Evolutionary conservation across 30 jellyfish, hydroid and myxozoan species (phyloP), one percentile per base, ranked within the genome.

Genomic region (Sanderia malayensis): DNA sequence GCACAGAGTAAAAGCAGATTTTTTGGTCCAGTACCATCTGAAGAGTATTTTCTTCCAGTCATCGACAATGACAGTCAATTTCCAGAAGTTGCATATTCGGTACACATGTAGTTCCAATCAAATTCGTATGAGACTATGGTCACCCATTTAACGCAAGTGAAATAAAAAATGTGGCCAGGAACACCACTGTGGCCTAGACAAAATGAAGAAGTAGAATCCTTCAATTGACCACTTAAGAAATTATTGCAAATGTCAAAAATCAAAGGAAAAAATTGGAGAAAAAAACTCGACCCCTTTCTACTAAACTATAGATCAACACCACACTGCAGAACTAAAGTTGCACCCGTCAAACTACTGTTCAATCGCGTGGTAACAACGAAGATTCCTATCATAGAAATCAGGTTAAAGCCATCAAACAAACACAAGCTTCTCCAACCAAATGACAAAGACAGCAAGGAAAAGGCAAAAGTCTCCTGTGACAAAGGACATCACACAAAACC

Each of bases 11-110:
- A 65, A 65, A 65, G 77, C 77, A 25, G 77, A 28, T 65, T 65
- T 65, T 22, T 22, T 72, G 46, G 52, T 46, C 81, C 81, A 68
- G 81, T 68, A 41, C 81, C 81, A 68, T 68, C 81, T 46, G 81
- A 70, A 41, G 81, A 68, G 44, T 68, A 68, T 46, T 46, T 68
- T 44, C 67, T 68, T 24, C 7, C 81, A 17, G 81, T 68, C 67
- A 46, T 68, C 34, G 81, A 68, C 71, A 68, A 44, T 11, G 24
- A 68, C 47, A 41, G 68, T 26, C 47, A 70, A 18, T 68, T 46
- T 29, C 81, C 67, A 13, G 81, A 68, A 68, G 81, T 46, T 44
- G 81, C 24, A 68, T 68, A 6, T 68, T 68, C 44, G 81, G 81
- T 32, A 68, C 81, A 68, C 81, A 68, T 46, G 81, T 70, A 19